A percentile compares a stretch with the other conserved stretches of the same genome.
phyloP scores from a whole-genome alignment of 1,140 invertebrate genomes.

The Paraescarpia echinospica region DNA sequence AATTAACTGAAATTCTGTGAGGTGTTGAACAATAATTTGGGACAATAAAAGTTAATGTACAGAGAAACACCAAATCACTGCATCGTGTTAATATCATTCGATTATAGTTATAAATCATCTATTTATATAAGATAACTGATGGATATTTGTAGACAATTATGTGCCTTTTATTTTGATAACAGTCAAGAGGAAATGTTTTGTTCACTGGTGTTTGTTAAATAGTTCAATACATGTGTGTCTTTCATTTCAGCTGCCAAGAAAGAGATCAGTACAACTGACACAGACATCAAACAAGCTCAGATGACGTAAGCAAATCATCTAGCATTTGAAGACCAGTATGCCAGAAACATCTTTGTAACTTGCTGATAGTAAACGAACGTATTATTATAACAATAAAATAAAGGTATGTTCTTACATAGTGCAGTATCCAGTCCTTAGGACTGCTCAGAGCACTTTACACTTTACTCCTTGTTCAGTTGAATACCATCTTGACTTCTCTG shows the following conservation, averaged over 20 bases:
- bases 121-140: background rate
- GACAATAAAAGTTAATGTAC: background rate
- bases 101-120: background rate
- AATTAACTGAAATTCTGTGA: background rate
- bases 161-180: background rate
- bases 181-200: background rate
- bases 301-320: constrained; percentile 64
- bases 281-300: constrained; percentile 75
- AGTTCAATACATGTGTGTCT: background rate
- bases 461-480: too few relatives aligned
- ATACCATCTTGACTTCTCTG: too few relatives aligned
- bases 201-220: background rate
- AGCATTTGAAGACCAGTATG: background rate
- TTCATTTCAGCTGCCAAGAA: constrained; percentile 70
- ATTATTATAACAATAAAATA: too few relatives aligned
- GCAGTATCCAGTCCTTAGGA: too few relatives aligned
- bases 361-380: background rate
- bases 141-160: background rate
- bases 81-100: background rate
- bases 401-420: too few relatives aligned
- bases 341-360: background rate
- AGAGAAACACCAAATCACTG: background rate
- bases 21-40: background rate
- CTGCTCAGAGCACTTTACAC: too few relatives aligned
- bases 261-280: constrained; percentile 74